Evolutionary conservation across 2,888 invertebrate species (phyloP), one percentile per base, ranked within the genome.

Genomic region (Priocnemis perturbator): DNA sequence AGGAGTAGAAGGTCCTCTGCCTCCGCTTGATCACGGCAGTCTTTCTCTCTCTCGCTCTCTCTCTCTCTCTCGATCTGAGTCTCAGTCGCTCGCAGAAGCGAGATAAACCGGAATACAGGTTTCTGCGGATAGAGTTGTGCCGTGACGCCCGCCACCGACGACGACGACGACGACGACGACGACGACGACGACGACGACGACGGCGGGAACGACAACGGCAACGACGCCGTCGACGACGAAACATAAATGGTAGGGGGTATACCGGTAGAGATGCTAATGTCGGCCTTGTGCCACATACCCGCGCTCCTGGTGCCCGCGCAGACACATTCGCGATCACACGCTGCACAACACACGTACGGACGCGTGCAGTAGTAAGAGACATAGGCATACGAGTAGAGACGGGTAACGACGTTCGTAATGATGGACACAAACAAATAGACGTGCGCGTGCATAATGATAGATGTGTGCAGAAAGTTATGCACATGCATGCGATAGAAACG

Each of bases 181-280:
- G 53, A 37, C 45, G 44, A 48, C 71, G 71, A 59, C 59, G 65
- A 71, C 67, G 66, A 60, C 67, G 63, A 67, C 66, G 63, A 53
- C 60, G 69, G n/a, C n/a, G n/a, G n/a, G n/a, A n/a, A n/a, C n/a
- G n/a, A n/a, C n/a, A n/a, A 62, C 62, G 56, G 11, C 26, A 44
- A 52, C 44, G 57, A 17, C 57, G 56, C 52, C 67, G 63, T 64
- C 71, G 74, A 69, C 74, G 70, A 69, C 69, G 80, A 67, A 76
- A 37, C 37, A 37, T 37, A 79, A 83, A 81, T 85, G 81, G 86
- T 85, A 84, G 86, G 85, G 85, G 83, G 82, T 85, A 85, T 88
- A 88, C 88, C 88, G 88, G 88, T 89, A 88, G 88, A 88, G 88
- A 89, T 89, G 88, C 87, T 89, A 89, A 89, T 89, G 84, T 79